phyloP scores from a whole-genome alignment of 53 echinoderm and acorn worm species.

The Antedon mediterranea region DNA sequence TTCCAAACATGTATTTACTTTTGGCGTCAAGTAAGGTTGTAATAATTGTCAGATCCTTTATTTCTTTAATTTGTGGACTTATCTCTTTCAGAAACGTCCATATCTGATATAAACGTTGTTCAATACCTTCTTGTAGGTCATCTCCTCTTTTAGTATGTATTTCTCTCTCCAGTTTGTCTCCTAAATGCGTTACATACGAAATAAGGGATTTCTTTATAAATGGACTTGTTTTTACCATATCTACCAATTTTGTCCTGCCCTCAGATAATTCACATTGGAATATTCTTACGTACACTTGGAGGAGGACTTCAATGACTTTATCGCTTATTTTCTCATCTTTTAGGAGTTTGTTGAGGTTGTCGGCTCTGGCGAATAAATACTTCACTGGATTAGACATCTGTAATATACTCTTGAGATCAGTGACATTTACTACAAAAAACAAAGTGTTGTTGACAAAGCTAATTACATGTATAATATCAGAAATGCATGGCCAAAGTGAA shows the following conservation, averaged over 20 bases:
- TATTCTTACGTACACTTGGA: conserved; percentile 34
- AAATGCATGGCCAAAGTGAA: too few species aligned
- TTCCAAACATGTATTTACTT: conserved; percentile 19
- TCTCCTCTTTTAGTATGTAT: too few species aligned
- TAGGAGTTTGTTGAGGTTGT: conserved; percentile 34
- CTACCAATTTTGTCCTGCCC: conserved; percentile 24
- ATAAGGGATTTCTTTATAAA: conserved; percentile 42
- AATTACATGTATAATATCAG: too few species aligned
- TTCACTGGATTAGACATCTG: conserved; percentile 12
- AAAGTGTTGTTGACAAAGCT: too few species aligned
- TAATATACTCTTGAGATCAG: not conserved
- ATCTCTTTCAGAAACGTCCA: not conserved
- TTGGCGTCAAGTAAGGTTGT: conserved; percentile 12
- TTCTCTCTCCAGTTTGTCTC: too few species aligned
- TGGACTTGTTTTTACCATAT: conserved; percentile 17
- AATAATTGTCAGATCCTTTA: conserved; percentile 4
- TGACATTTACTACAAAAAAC: too few species aligned
- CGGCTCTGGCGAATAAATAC: conserved; percentile 27
- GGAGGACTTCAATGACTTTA: conserved; percentile 46
- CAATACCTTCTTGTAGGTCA: too few species aligned
- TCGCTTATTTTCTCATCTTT: conserved; percentile 37
- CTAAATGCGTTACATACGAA: conserved; percentile 34
- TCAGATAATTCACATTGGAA: conserved; percentile 23
- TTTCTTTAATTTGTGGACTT: not conserved
- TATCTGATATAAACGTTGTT: conserved; percentile 31